Conservation (phyloP, 30 jellyfish, hydroid and myxozoan genomes). For the Rhopilema esculentum region DNA sequence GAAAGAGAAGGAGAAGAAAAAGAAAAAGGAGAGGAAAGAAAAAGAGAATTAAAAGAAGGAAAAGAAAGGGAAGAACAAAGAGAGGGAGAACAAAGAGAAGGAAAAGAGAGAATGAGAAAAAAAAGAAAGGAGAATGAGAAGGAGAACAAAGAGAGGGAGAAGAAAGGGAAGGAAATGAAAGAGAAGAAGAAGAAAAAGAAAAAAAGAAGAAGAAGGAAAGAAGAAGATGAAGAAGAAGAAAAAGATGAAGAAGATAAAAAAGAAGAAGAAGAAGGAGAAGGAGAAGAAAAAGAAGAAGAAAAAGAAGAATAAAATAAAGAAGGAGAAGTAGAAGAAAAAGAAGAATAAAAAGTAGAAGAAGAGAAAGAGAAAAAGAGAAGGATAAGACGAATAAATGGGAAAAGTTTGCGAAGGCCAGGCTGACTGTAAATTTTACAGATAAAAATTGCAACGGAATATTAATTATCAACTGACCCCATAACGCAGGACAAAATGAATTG, state of each 20-base stretch:
- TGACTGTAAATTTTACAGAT: no score
- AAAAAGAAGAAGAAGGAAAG: no score
- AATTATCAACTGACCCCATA: constrained; percentile 80
- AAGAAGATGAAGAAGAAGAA: neutral
- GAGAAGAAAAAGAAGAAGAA: neutral
- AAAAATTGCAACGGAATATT: no score
- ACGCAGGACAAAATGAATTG: constrained; percentile 61
- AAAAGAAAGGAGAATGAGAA: no score
- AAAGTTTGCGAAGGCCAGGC: neutral
- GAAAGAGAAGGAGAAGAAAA: no score
- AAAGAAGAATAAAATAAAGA: neutral
- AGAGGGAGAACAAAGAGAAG: no score
- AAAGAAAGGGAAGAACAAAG: no score
- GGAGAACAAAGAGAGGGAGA: no score
- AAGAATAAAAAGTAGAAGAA: neutral
- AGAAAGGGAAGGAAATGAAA: neutral
- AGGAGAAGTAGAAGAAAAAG: neutral
- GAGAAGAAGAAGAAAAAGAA: neutral
- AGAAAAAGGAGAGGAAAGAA: no score
- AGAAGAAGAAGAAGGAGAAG: neutral
- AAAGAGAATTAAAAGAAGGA: no score
- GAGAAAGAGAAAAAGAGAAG: neutral
- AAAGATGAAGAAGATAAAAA: neutral
- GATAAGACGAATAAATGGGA: no score
- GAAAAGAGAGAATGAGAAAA: no score